Evolutionary conservation across 2,888 invertebrate genomes (phyloP).

Genomic region (Leucania comma): DNA sequence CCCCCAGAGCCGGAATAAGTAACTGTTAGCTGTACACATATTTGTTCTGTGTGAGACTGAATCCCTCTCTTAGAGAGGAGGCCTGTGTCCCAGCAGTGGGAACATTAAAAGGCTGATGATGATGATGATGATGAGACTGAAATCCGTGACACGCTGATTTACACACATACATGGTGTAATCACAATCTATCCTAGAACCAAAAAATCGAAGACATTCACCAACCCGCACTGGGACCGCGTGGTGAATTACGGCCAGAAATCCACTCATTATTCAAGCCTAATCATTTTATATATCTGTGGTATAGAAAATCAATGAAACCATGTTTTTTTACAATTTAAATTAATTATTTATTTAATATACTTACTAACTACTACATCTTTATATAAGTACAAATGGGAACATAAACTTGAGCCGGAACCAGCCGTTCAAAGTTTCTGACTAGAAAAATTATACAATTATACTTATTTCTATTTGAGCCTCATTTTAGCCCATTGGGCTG

Average conservation of each 20-base stretch:
- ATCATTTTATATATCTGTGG: neutral
- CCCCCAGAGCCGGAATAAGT: too few relatives aligned
- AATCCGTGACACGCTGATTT: too few relatives aligned
- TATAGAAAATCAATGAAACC: constrained; percentile 13
- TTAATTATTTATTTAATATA: neutral
- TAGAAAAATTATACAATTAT: constrained; percentile 31
- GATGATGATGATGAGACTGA: too few relatives aligned
- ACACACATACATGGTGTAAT: neutral
- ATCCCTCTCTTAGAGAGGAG: too few relatives aligned
- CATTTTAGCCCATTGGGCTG: neutral
- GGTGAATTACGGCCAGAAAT: too few relatives aligned
- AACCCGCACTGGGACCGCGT: too few relatives aligned
- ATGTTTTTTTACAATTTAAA: neutral
- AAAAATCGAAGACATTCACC: too few relatives aligned
- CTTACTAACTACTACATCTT: constrained; percentile 17
- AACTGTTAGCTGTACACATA: too few relatives aligned
- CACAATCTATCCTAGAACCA: too few relatives aligned
- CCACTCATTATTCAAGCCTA: neutral
- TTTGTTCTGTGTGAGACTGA: too few relatives aligned
- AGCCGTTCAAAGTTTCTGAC: constrained; percentile 47
- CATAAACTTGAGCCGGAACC: constrained; percentile 36
- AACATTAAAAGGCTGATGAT: too few relatives aligned
- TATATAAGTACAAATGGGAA: constrained; percentile 12
- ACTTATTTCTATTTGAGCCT: constrained; percentile 37
- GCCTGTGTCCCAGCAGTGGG: too few relatives aligned